These are phyloP conservation scores for Druon quercuslanigerum DNA, from an alignment of 1,140 invertebrate genomes.

Conservation along the genomic window DNA sequence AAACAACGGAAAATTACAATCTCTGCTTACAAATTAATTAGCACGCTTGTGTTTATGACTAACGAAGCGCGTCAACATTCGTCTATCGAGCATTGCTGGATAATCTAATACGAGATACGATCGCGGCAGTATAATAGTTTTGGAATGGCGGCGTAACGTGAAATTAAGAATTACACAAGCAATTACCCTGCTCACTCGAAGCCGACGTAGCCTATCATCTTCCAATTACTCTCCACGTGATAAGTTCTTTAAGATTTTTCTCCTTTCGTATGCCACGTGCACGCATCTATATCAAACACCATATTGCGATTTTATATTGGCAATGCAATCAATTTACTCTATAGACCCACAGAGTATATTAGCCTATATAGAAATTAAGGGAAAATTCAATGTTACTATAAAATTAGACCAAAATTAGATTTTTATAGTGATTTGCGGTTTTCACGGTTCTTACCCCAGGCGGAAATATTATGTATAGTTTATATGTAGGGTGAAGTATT, in stretches of 20 bases:
- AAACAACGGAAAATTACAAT: constrained; percentile 49
- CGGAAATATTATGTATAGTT: too few relatives aligned
- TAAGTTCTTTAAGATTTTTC: constrained; percentile 52
- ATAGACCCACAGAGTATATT: too few relatives aligned
- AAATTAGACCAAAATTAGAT: too few relatives aligned
- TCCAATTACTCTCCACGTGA: constrained; percentile 70
- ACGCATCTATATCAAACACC: not conserved
- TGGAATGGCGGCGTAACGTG: constrained; percentile 70
- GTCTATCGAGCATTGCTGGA: constrained; percentile 59
- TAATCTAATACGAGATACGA: constrained; percentile 60
- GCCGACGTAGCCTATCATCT: constrained; percentile 71
- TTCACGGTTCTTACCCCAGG: too few relatives aligned
- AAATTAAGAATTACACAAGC: constrained; percentile 75
- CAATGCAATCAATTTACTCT: too few relatives aligned
- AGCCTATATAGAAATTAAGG: too few relatives aligned
- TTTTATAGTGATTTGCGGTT: too few relatives aligned
- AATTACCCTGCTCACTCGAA: constrained; percentile 69
- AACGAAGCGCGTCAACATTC: constrained; percentile 66
- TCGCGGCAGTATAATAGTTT: constrained; percentile 55
- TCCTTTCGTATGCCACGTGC: constrained; percentile 15
- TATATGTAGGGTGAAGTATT: too few relatives aligned
- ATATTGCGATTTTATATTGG: not conserved
- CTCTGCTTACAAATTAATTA: constrained; percentile 63
- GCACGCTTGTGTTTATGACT: constrained; percentile 51
- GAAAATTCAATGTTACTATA: too few relatives aligned